Conservation (phyloP, 1,140 invertebrate species). For the Ctenoplectra terminalis region DNA sequence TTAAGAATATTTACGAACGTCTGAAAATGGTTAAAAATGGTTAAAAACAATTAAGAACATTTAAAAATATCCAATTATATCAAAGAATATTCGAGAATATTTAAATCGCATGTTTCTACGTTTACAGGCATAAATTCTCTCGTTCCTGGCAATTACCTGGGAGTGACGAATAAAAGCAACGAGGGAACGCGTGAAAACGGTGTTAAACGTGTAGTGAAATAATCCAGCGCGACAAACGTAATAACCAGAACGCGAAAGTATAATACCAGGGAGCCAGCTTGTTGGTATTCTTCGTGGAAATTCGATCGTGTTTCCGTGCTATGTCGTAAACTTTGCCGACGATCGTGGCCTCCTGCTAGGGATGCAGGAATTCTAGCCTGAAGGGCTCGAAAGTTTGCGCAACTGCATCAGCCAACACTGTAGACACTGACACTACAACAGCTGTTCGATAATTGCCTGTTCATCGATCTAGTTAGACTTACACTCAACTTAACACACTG, state of each 20-base stretch:
- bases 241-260: slow-evolving; percentile 29
- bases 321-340: slow-evolving; percentile 43
- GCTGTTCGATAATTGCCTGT: slow-evolving; percentile 54
- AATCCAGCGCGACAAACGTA: slow-evolving; percentile 9
- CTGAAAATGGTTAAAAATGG: too few relatives aligned
- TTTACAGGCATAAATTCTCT: not conserved
- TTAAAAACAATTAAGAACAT: too few relatives aligned
- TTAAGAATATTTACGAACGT: too few relatives aligned
- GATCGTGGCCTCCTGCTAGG: not conserved
- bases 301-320: slow-evolving; percentile 26
- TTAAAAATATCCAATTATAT: too few relatives aligned
- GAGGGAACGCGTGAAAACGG: not conserved
- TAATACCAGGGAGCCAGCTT: slow-evolving; percentile 2
- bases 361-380: slow-evolving; percentile 14
- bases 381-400: slow-evolving; percentile 24
- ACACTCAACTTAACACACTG: too few relatives aligned
- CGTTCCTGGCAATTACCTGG: not conserved
- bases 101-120: too few relatives aligned
- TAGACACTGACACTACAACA: slow-evolving; percentile 57
- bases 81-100: too few relatives aligned
- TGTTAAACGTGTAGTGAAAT: slow-evolving; percentile 14
- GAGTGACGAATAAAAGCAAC: not conserved
- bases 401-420: slow-evolving; percentile 16
- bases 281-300: slow-evolving; percentile 38
- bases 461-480: slow-evolving; percentile 49